Evolutionary conservation across 2,888 invertebrate genomes (phyloP).

Genomic region (Netelia melanura): DNA sequence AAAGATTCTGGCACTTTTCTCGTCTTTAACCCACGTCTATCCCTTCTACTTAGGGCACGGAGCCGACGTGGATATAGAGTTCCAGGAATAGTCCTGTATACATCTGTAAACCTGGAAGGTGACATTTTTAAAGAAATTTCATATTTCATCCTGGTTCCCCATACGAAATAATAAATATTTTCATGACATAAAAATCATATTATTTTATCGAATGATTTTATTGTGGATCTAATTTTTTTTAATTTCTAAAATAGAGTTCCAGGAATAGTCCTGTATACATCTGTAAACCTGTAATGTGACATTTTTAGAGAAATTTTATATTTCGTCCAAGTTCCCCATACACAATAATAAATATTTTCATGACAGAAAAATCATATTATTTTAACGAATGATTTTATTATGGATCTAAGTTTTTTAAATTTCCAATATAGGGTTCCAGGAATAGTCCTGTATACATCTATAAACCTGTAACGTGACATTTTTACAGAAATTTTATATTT

Average conservation of each 20-base stretch:
- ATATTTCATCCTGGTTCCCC: too few relatives aligned
- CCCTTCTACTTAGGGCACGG: conserved; percentile 21
- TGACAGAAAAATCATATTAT: too few relatives aligned
- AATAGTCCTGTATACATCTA: conserved; percentile 31
- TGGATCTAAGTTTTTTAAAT: too few relatives aligned
- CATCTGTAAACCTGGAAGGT: conserved; percentile 1
- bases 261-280: conserved; percentile 29
- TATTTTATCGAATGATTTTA: too few relatives aligned
- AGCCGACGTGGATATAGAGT: conserved; percentile 11
- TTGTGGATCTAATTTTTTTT: too few relatives aligned
- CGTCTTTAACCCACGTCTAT: conserved; percentile 42
- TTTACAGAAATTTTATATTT: not conserved
- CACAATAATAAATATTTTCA: too few relatives aligned
- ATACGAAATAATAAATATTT: too few relatives aligned
- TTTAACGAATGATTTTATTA: too few relatives aligned
- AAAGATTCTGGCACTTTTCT: conserved; percentile 42
- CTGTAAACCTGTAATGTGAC: not conserved
- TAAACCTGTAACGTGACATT: not conserved
- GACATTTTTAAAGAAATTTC: not conserved
- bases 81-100: conserved; percentile 27
- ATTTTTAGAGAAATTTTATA: not conserved
- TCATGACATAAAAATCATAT: too few relatives aligned
- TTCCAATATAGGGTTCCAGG: not conserved
- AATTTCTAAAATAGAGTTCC: not conserved
- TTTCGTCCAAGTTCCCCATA: too few relatives aligned